These are phyloP conservation scores for Achroia grisella DNA, from an alignment of 1,140 invertebrate species.

Conservation along the genomic window DNA sequence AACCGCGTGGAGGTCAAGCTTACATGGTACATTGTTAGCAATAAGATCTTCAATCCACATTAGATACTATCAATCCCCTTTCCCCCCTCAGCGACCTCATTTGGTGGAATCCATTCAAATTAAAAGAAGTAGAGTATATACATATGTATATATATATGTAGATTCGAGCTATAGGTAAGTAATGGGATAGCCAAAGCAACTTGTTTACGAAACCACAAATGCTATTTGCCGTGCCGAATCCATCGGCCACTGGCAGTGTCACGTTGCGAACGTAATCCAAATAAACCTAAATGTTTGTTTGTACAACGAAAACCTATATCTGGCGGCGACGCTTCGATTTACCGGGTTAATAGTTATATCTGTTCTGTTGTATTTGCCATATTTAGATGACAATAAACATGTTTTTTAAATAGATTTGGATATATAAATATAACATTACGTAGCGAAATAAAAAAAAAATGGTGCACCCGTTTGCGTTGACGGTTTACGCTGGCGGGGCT, in stretches of 20 bases:
- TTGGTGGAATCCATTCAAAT: no score
- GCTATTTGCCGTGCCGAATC: conserved; percentile 53
- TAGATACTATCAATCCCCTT: no score
- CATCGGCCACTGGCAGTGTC: conserved; percentile 46
- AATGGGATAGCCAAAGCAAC: conserved; percentile 39
- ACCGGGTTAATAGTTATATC: background rate
- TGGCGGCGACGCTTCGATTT: conserved; percentile 26
- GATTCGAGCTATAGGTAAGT: conserved; percentile 14
- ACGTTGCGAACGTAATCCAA: conserved; percentile 41
- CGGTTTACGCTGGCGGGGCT: no score
- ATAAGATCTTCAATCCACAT: no score
- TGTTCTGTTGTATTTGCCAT: background rate
- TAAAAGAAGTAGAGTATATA: no score
- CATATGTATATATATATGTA: no score
- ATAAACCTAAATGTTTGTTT: conserved; percentile 48
- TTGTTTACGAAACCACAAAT: conserved; percentile 51
- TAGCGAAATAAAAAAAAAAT: no score
- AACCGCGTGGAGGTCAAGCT: no score
- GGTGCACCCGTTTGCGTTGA: no score
- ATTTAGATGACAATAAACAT: no score
- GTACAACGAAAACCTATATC: conserved; percentile 40
- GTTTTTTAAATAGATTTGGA: background rate
- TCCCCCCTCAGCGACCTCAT: no score
- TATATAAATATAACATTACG: background rate
- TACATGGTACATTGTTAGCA: no score